Base-by-base conservation (phyloP, 2,888 invertebrate genomes). In the Nomada flava region DNA sequence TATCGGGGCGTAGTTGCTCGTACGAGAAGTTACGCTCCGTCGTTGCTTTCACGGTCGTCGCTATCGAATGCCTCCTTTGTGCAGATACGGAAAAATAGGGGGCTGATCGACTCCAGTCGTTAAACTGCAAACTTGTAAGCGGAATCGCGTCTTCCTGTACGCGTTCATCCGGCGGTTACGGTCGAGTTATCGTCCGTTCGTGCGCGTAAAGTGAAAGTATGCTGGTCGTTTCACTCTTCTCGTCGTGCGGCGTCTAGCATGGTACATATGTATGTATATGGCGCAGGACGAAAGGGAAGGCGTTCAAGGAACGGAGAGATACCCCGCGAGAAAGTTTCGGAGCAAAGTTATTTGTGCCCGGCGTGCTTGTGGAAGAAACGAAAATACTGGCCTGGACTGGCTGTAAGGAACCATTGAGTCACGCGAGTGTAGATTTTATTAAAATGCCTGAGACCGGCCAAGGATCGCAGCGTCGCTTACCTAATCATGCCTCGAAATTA, bases 61-160 rank as follows among this genome's bases (percentile, higher is more conserved):
- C 72, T 75, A 75, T 70, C 70, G 59, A 76, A 47, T 29, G 77
- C 44, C 72, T 60, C 64, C 74, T 81, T 77, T 80, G 79, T 79
- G 78, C 36, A 64, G 68, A 53, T 71, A 63, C 29, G 65, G 71
- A 67, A 76, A 72, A 78, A 77, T 71, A 67, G 60, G 59, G 70
- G 50, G 60, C 70, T 44, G 75, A 83, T 77, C 75, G 87, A 79
- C 71, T 84, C 79, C 82, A 84, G 89, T 88, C 90, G 90, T 90
- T 91, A 90, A 91, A 89, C 87, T 88, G 89, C 89, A 87, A 88
- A 87, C 87, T 84, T 84, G 83, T 86, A 83, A 88, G 84, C 82
- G 77, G 88, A 86, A 85, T 88, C 82, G 81, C 86, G 81, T 88
- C 86, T 88, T 86, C 84, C 83, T 69, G 64, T 72, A 75, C 59